A percentile compares a stretch with the other conserved stretches of the same genome.
phyloP scores from a whole-genome alignment of 1,140 invertebrate genomes.

The Coelopa frigida region DNA sequence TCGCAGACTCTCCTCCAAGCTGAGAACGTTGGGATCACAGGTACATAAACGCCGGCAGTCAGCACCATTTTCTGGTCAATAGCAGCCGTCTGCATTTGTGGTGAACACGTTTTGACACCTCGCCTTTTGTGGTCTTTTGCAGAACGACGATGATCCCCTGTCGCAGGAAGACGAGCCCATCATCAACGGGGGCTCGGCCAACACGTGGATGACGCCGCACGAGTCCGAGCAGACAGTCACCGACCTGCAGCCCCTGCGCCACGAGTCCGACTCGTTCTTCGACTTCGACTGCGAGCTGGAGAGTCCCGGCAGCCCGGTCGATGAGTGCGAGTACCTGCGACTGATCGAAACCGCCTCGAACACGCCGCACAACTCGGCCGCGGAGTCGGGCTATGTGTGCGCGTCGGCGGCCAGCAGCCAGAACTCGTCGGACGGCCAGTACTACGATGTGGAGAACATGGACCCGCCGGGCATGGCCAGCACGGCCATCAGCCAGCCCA shows the following conservation, averaged over 20 bases:
- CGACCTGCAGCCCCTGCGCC: conserved; percentile 44
- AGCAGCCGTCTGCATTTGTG: no score
- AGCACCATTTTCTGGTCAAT: no score
- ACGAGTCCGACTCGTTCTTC: conserved; percentile 51
- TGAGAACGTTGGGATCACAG: conserved; percentile 58
- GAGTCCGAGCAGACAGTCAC: conserved; percentile 38
- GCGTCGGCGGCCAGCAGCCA: conserved; percentile 41
- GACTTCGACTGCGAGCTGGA: conserved; percentile 55
- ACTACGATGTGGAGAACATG: conserved; percentile 44
- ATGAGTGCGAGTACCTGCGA: conserved; percentile 49
- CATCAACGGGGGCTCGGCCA: conserved; percentile 32
- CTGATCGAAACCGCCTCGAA: conserved; percentile 47
- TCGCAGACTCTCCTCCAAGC: conserved; percentile 61
- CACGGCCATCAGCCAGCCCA: conserved; percentile 18
- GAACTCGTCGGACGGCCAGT: conserved; percentile 46
- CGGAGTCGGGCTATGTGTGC: conserved; percentile 49
- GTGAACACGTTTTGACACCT: no score
- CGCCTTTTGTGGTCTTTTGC: not conserved
- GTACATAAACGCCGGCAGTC: no score
- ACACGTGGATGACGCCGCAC: conserved; percentile 34
- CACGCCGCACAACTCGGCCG: conserved; percentile 45
- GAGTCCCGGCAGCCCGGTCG: conserved; percentile 58
- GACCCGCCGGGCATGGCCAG: conserved; percentile 10
- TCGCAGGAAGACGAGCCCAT: conserved; percentile 39
- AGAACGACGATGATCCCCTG: conserved; percentile 32